Evolutionary conservation across 92 coral and sea anemone genomes (phyloP).

Genomic region (Phenganax subtilis): DNA sequence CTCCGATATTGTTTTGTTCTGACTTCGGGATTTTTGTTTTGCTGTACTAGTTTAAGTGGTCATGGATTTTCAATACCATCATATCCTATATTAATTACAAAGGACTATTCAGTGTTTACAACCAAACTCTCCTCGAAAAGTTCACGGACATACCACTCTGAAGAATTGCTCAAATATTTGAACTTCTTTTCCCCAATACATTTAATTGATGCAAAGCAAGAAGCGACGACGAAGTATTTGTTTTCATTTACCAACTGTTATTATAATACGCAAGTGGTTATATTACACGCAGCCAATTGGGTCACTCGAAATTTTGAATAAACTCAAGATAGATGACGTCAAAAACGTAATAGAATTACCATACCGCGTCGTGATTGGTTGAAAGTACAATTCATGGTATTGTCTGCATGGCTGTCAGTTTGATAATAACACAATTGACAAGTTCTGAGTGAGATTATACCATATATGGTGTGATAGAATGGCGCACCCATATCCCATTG

Average conservation of each 20-base stretch:
- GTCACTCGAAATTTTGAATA: conserved; percentile 8
- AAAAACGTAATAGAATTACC: conserved; percentile 18
- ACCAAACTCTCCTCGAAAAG: too few relatives aligned
- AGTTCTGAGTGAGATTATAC: conserved; percentile 32
- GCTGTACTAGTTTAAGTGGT: too few relatives aligned
- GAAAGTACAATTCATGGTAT: conserved; percentile 20
- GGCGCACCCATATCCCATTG: conserved; percentile 48
- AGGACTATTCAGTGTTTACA: too few relatives aligned
- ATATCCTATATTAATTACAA: too few relatives aligned
- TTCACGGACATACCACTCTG: too few relatives aligned
- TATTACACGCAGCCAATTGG: conserved; percentile 25
- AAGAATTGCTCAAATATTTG: too few relatives aligned
- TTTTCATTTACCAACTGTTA: conserved; percentile 27
- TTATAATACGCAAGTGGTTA: conserved; percentile 19
- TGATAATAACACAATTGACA: conserved; percentile 41
- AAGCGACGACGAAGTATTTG: conserved; percentile 10
- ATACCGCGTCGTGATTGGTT: conserved; percentile 28
- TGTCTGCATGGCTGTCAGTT: conserved; percentile 39
- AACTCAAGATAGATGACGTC: conserved; percentile 38
- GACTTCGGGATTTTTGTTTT: too few relatives aligned
- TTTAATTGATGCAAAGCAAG: too few relatives aligned
- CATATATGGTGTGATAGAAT: conserved; percentile 40
- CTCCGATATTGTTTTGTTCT: too few relatives aligned
- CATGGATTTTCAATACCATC: too few relatives aligned
- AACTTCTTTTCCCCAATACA: too few relatives aligned